Evolutionary conservation across 2,113 vertebrate genomes (phyloP).

Genomic region (Nycticebus coucang): DNA sequence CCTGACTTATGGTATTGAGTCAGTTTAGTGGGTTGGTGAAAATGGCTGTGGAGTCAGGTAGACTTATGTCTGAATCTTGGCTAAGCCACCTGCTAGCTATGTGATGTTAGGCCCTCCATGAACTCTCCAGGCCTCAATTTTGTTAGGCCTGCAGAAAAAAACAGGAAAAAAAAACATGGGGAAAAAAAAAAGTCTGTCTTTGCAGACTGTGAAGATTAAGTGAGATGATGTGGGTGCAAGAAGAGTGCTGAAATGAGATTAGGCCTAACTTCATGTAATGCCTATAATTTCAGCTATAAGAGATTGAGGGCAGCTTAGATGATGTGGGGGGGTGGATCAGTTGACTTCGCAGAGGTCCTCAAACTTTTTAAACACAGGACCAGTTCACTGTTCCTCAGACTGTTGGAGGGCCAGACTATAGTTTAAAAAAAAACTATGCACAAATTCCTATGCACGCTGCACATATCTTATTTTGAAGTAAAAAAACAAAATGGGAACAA

Average conservation of each 20-base stretch:
- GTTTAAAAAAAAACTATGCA: too few relatives aligned
- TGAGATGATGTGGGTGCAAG: not conserved
- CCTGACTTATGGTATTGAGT: not conserved
- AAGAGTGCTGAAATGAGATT: not conserved
- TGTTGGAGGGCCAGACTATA: too few relatives aligned
- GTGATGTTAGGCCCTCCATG: not conserved
- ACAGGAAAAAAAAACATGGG: conserved; percentile 14
- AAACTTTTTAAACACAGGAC: too few relatives aligned
- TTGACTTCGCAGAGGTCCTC: not conserved
- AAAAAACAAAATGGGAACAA: too few relatives aligned
- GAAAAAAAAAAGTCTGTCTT: not conserved
- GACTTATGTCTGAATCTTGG: conserved; percentile 73
- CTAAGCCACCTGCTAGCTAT: conserved; percentile 8
- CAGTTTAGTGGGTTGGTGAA: not conserved
- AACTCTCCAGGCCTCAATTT: conserved; percentile 47
- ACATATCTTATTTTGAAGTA: too few relatives aligned
- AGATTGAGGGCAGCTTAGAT: not conserved
- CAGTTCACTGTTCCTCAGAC: too few relatives aligned
- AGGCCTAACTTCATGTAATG: not conserved
- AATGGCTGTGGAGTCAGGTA: conserved; percentile 61
- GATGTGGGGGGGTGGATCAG: accelerated
- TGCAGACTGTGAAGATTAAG: not conserved
- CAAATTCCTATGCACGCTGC: too few relatives aligned
- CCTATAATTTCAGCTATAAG: not conserved
- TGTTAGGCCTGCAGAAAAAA: too few relatives aligned